Percentiles rank a stretch among this genome's conserved stretches.
Conservation (phyloP, 2,888 invertebrate species). For the Chesias legatella region DNA sequence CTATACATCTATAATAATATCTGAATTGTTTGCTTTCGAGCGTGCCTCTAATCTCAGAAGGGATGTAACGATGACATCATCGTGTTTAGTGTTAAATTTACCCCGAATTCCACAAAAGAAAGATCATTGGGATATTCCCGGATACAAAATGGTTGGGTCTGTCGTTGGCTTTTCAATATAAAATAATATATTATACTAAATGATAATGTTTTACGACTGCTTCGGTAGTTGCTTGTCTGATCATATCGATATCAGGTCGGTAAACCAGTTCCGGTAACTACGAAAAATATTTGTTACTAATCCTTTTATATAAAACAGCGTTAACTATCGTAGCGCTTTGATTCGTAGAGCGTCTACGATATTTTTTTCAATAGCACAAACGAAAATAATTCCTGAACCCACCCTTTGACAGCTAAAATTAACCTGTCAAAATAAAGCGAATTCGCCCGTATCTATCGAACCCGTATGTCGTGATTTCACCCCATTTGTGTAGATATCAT, state of each 20-base stretch:
- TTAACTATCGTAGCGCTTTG: slow-evolving; percentile 1
- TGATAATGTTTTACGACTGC: no score
- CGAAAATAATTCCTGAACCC: slow-evolving; percentile 11
- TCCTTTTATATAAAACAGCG: no score
- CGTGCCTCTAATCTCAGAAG: slow-evolving; percentile 12
- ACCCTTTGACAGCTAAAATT: slow-evolving; percentile 40
- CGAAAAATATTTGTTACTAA: not conserved
- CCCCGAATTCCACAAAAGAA: slow-evolving; percentile 29
- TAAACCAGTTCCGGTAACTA: no score
- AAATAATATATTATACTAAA: no score
- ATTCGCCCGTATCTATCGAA: slow-evolving; percentile 68
- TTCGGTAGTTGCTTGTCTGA: no score
- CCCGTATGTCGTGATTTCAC: slow-evolving; percentile 74
- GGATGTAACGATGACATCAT: slow-evolving; percentile 33
- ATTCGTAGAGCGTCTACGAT: slow-evolving; percentile 16
- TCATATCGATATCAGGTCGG: no score
- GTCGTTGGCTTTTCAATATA: no score
- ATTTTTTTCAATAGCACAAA: not conserved
- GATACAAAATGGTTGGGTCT: slow-evolving; percentile 16
- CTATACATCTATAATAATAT: slow-evolving; percentile 7
- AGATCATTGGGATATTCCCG: slow-evolving; percentile 26
- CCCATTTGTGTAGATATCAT: slow-evolving; percentile 76
- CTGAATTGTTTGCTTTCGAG: slow-evolving; percentile 14
- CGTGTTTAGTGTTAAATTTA: slow-evolving; percentile 21
- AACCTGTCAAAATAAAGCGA: slow-evolving; percentile 65